phyloP scores from a whole-genome alignment of 2,113 vertebrate genomes.

The Pelvicachromis taeniatus region DNA sequence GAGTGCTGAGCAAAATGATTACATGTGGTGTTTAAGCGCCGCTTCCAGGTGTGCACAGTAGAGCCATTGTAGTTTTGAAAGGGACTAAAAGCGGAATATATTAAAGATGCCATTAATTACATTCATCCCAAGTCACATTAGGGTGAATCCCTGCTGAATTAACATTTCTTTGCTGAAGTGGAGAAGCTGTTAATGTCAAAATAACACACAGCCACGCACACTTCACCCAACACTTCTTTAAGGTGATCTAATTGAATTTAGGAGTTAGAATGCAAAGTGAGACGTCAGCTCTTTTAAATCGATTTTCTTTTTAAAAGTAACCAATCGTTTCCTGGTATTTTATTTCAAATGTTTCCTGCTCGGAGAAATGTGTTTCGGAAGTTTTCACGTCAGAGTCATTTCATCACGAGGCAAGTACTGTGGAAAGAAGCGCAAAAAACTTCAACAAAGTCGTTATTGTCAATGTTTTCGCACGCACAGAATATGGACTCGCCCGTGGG shows the following conservation, averaged over 20 bases:
- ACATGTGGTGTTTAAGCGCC: background rate
- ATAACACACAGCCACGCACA: background rate
- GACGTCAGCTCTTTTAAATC: background rate
- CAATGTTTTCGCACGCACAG: background rate
- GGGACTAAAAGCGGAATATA: background rate
- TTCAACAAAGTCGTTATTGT: background rate
- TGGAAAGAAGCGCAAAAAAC: background rate
- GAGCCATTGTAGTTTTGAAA: background rate
- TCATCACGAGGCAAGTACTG: background rate
- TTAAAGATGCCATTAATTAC: background rate
- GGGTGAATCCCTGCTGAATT: background rate
- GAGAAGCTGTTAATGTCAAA: background rate
- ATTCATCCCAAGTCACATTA: background rate
- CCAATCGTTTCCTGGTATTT: background rate
- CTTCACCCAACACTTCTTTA: background rate
- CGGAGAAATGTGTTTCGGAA: background rate
- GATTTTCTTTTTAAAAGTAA: background rate
- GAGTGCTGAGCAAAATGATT: background rate
- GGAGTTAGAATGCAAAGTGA: background rate
- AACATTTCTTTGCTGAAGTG: background rate
- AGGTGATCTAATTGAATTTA: background rate
- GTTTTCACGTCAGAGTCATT: background rate
- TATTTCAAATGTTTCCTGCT: background rate
- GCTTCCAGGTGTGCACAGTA: background rate
- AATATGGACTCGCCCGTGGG: background rate